A percentile compares a stretch with the other conserved stretches of the same genome.
Evolutionary conservation across 2,113 vertebrate genomes (phyloP).

Genomic region (Sarotherodon lohbergeri): DNA sequence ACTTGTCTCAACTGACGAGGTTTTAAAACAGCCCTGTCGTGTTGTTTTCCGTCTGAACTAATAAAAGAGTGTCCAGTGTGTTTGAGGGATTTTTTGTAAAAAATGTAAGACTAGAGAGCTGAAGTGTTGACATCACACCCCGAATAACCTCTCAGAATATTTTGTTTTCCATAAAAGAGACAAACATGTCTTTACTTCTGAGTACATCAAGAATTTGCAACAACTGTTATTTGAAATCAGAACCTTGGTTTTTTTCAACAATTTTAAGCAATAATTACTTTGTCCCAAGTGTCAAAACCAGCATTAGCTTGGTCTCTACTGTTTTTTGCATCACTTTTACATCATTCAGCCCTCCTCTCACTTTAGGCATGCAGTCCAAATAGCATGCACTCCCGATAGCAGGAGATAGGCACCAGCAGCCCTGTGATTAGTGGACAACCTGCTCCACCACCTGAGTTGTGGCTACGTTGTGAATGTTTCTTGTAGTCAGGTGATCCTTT

Average conservation of each 20-base stretch:
- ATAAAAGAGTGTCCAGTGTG: background rate
- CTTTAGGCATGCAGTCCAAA: background rate
- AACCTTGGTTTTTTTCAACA: background rate
- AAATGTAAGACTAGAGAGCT: background rate
- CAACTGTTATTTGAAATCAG: background rate
- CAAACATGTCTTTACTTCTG: background rate
- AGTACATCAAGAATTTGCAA: accelerated
- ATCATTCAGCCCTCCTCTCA: background rate
- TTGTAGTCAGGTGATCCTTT: background rate
- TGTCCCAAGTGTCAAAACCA: background rate
- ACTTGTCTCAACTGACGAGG: background rate
- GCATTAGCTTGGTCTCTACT: accelerated
- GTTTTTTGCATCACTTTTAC: background rate
- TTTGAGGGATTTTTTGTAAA: background rate
- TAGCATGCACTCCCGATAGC: background rate
- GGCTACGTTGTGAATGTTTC: accelerated
- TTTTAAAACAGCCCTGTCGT: accelerated
- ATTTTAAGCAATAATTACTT: background rate
- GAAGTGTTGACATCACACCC: background rate
- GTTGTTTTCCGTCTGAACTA: background rate
- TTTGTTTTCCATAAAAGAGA: background rate
- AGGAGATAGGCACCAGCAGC: background rate
- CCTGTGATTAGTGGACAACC: background rate
- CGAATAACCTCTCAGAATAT: background rate
- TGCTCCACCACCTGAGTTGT: background rate